These are phyloP conservation scores for Ciona savignyi DNA, from an alignment of 23 tunicate genomes.

Conservation along the genomic window DNA sequence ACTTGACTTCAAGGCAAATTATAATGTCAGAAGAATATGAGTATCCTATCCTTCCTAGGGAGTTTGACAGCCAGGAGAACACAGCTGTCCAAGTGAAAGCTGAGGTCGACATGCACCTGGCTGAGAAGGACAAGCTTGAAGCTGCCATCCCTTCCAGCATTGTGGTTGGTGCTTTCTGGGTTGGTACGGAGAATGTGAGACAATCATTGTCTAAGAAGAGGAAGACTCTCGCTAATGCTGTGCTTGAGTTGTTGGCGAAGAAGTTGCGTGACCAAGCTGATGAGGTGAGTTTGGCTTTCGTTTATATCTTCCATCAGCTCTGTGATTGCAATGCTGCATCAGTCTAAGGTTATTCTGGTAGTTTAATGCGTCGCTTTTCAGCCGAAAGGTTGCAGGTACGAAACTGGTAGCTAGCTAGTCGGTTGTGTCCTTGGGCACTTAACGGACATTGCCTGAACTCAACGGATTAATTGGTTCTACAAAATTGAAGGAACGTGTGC, in stretches of 20 bases:
- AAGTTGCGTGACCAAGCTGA: conserved; percentile 79
- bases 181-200: conserved; percentile 74
- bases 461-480: too few relatives aligned
- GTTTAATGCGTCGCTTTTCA: too few relatives aligned
- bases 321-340: neutral
- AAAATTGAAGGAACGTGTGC: too few relatives aligned
- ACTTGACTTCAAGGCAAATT: too few relatives aligned
- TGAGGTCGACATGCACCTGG: conserved; percentile 84
- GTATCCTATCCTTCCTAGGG: conserved; percentile 17
- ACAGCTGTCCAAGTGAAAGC: conserved; percentile 91
- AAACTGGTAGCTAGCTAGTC: too few relatives aligned
- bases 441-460: too few relatives aligned
- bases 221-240: conserved; percentile 86
- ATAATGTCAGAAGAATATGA: neutral
- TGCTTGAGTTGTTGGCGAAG: conserved; percentile 81
- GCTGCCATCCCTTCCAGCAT: conserved; percentile 70
- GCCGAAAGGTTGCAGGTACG: too few relatives aligned
- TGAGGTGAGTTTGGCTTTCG: conserved; percentile 21
- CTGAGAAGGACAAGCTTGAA: conserved; percentile 56
- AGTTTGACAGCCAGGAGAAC: conserved; percentile 77
- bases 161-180: conserved; percentile 81
- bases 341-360: too few relatives aligned
- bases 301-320: neutral
- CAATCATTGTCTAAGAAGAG: conserved; percentile 87
- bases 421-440: too few relatives aligned